phyloP scores from a whole-genome alignment of 2,113 vertebrate genomes.

The Mesoclemmys tuberculata region DNA sequence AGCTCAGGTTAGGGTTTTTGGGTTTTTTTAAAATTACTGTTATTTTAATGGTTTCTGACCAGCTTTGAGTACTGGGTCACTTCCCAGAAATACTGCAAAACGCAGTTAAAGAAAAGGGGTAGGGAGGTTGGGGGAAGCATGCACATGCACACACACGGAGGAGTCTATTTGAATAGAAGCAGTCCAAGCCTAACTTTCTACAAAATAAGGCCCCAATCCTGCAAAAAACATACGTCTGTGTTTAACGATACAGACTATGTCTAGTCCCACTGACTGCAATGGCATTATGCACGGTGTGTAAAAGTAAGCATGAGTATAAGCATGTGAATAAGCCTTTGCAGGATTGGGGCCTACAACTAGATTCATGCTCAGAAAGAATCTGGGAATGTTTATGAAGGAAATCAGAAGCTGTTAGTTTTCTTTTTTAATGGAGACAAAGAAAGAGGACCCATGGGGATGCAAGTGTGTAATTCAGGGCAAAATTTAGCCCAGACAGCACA shows the following conservation, averaged over 20 bases:
- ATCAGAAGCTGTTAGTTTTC: neutral
- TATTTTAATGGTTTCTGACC: accelerated
- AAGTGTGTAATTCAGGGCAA: conserved; percentile 20
- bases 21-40: neutral
- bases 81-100: neutral
- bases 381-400: neutral
- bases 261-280: conserved; percentile 19
- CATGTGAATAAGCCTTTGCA: neutral
- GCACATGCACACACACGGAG: accelerated
- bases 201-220: neutral
- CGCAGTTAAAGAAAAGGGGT: neutral
- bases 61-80: neutral
- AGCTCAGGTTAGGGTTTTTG: accelerated
- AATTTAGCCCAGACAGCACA: conserved; percentile 33
- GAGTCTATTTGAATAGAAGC: neutral
- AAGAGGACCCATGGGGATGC: neutral
- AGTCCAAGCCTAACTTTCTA: neutral
- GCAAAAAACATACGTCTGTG: neutral
- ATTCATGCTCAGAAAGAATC: conserved; percentile 6
- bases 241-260: neutral
- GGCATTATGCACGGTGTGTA: accelerated
- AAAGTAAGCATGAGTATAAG: conserved; percentile 7
- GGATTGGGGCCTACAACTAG: conserved; percentile 12
- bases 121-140: neutral
- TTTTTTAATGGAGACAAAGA: conserved; percentile 54